Base-by-base conservation (phyloP, 2,888 invertebrate genomes). In the Gastrophysa polygoni region DNA sequence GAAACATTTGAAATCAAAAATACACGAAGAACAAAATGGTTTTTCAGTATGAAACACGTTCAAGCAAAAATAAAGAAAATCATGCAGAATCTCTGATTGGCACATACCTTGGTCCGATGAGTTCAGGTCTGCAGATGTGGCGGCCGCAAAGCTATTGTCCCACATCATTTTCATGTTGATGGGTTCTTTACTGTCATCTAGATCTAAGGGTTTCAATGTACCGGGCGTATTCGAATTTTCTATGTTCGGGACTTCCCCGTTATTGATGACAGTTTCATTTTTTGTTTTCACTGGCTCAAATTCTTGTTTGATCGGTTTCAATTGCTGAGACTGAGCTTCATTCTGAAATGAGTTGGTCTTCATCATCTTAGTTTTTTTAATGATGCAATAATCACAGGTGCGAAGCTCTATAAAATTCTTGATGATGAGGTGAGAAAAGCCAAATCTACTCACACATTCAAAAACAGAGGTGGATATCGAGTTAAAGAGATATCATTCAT, bases 61-160 rank as follows among this genome's bases (percentile, higher is more conserved):
- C 50, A 63, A 43, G 44, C 51, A 38, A 55, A 32, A 44, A 34
- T 49, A 34, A 18, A 16, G 44, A 44, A 28, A 56, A 48, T 14
- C 63, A 52, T 61, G 61, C 61, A 57, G 14, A 14, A 29, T 46
- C 8, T 38, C 44, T 28, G 48, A 52, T 34, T 56, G 43, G 28
- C 17, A 67, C 70, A 60, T 68, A 74, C 74, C 74, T 67, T 73
- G 71, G 57, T 74, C 74, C 16, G 67, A 62, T 7, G 64, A 57
- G 59, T 67, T 74, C 52, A 59, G 32, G 56, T 73, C 72, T 11
- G 60, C 58, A 0, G 66, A 59, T 6, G 61, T 55, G 8, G 65
- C 28, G n/a, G 63, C 55, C 2, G 57, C 65, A 16, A 69, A 65
- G 59, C 59, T 70, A 50, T 67, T 72, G 20, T 71, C 71, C 69